Conservation (phyloP, 2,113 vertebrate genomes). For the Heptranchias perlo region DNA sequence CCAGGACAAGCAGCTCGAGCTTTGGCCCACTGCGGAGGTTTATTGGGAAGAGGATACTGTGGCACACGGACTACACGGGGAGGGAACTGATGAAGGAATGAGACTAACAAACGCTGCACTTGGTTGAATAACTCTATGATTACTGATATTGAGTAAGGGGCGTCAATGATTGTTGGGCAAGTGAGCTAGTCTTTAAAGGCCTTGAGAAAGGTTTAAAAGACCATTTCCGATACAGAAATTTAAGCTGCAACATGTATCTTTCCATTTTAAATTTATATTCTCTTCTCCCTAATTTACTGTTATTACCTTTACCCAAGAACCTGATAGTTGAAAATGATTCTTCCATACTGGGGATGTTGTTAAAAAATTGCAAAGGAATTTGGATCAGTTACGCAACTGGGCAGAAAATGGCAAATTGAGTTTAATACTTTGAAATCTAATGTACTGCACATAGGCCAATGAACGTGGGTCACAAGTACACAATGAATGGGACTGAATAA, state of each 20-base stretch:
- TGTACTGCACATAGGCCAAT: no score
- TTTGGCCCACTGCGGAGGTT: neutral
- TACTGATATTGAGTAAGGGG: neutral
- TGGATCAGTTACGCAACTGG: neutral
- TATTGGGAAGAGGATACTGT: neutral
- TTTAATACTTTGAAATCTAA: no score
- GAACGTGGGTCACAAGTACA: no score
- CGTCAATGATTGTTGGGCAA: neutral
- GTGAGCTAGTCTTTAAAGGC: no score
- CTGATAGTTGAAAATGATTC: neutral
- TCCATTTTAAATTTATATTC: neutral
- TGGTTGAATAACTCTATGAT: neutral
- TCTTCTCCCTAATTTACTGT: neutral
- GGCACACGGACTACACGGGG: neutral
- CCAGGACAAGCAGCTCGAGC: neutral
- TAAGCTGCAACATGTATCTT: neutral
- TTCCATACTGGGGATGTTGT: neutral
- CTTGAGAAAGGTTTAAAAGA: neutral
- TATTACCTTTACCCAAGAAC: neutral
- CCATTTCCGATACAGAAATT: neutral
- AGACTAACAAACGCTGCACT: neutral
- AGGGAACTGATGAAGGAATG: neutral
- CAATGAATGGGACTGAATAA: no score
- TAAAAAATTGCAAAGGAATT: neutral
- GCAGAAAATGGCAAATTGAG: neutral